phyloP scores from a whole-genome alignment of 2,113 vertebrate genomes.

The Pterocles burchelli region DNA sequence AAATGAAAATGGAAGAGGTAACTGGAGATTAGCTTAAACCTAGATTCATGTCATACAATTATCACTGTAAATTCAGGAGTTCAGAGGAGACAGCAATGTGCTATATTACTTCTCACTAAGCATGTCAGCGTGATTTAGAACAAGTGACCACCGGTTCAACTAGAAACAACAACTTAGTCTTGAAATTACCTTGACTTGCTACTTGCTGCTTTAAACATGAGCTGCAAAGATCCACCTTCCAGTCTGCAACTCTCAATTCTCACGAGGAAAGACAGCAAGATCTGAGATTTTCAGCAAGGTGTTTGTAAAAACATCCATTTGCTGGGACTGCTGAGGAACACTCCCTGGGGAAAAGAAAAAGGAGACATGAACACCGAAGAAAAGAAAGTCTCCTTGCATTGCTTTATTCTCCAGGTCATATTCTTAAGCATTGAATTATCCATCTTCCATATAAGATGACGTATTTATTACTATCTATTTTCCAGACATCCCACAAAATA shows the following conservation, averaged over 20 bases:
- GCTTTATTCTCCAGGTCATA: conserved; percentile 27
- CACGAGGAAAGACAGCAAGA: background rate
- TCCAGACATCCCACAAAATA: conserved; percentile 2
- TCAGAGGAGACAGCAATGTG: background rate
- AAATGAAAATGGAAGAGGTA: conserved; percentile 9
- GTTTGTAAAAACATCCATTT: background rate
- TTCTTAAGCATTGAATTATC: conserved; percentile 10
- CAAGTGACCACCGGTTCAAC: background rate
- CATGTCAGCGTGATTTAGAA: background rate
- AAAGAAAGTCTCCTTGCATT: background rate
- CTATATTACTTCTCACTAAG: background rate
- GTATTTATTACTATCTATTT: conserved; percentile 26
- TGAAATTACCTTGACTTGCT: background rate
- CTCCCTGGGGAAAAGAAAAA: background rate
- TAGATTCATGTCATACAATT: background rate
- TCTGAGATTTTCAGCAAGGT: background rate
- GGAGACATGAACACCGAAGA: background rate
- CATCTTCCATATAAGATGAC: background rate
- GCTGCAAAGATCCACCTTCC: rapidly evolving
- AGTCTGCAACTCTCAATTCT: background rate
- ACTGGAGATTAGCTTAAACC: background rate
- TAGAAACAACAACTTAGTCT: background rate
- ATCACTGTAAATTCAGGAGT: background rate
- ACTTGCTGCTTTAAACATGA: background rate
- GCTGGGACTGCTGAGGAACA: background rate